A percentile compares a stretch with the other conserved stretches of the same genome.
Conservation (phyloP, 2,797 vertebrate genomes). For the Sebastes hopkinsi region DNA sequence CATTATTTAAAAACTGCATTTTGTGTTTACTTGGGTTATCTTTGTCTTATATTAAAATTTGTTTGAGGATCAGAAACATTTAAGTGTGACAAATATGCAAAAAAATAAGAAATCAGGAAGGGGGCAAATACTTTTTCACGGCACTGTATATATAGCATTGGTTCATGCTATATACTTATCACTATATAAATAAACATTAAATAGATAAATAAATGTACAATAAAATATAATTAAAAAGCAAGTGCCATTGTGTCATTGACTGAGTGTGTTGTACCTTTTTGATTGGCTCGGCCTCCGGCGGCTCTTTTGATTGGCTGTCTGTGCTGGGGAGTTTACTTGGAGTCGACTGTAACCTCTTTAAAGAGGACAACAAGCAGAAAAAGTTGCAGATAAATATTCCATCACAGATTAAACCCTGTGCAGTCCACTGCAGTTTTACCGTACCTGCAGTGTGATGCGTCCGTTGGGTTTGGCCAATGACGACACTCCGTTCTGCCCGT, state of each 20-base stretch:
- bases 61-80: no score
- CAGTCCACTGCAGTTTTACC: not conserved
- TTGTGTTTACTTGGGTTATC: no score
- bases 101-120: no score
- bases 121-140: no score
- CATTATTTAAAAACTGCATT: no score
- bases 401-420: not conserved
- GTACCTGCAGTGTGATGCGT: conserved; percentile 86
- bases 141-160: not conserved
- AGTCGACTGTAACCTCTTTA: conserved; percentile 85
- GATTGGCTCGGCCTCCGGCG: conserved; percentile 64
- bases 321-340: conserved; percentile 81
- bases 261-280: conserved; percentile 81
- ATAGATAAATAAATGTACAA: not conserved
- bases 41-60: no score
- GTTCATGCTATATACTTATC: not conserved
- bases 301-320: conserved; percentile 76
- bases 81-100: no score
- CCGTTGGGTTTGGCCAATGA: conserved; percentile 80
- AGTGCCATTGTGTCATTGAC: no score
- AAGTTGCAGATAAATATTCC: not conserved
- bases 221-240: not conserved
- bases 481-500: conserved; percentile 82
- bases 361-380: not conserved
- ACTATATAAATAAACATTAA: not conserved